A percentile compares a stretch with the other conserved stretches of the same genome.
Evolutionary conservation across 2,888 invertebrate genomes (phyloP).

Genomic region (Tubulanus polymorphus): DNA sequence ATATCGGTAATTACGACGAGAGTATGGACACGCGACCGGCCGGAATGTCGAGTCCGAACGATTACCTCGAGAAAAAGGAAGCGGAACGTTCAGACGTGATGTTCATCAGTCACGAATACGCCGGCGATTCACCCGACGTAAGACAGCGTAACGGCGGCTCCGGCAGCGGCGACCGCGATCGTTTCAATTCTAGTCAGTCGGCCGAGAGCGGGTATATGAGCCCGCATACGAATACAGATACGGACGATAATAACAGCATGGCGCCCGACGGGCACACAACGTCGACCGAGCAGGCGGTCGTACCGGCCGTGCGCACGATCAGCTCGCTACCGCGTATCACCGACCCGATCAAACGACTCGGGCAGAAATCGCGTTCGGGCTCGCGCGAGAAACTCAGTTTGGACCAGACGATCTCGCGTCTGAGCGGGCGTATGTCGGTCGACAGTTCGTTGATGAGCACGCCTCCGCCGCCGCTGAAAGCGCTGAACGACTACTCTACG

Average conservation of each 20-base stretch:
- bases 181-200: conserved; percentile 1
- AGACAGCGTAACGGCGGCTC: neutral
- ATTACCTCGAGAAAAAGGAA: neutral
- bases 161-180: neutral
- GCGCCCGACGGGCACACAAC: neutral
- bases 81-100: neutral
- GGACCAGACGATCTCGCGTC: neutral
- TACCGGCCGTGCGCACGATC: neutral
- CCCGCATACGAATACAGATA: conserved; percentile 1
- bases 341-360: neutral
- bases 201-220: neutral
- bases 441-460: neutral
- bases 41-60: neutral
- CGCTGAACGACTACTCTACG: neutral
- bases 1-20: neutral
- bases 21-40: neutral
- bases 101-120: neutral
- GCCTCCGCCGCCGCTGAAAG: neutral
- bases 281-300: no score
- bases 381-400: neutral
- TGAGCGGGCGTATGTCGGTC: neutral
- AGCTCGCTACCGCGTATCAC: neutral
- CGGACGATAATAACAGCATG: neutral
- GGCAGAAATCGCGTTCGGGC: neutral
- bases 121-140: neutral